Conservation (phyloP, 2,888 invertebrate genomes). For the Lingula anatina region DNA sequence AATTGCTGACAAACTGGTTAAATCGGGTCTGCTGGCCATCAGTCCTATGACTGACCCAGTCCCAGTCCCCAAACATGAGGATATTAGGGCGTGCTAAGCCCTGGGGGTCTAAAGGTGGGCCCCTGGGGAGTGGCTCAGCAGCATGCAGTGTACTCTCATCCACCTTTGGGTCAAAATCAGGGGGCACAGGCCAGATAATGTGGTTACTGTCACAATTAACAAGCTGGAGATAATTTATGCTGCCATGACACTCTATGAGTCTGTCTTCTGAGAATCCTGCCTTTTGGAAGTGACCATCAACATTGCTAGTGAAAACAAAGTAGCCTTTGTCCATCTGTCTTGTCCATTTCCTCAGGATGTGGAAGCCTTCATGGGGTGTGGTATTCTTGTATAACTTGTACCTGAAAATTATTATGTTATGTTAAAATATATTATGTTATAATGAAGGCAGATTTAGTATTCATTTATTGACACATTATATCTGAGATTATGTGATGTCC, state of each 20-base stretch:
- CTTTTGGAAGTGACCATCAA: constrained; percentile 18
- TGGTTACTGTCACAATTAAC: neutral
- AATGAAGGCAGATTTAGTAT: no score
- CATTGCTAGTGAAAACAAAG: constrained; percentile 17
- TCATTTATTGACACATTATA: no score
- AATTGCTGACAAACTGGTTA: neutral
- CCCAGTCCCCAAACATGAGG: constrained; percentile 14
- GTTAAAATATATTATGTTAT: no score
- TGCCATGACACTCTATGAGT: constrained; percentile 15
- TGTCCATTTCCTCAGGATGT: constrained; percentile 10
- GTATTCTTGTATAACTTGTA: constrained; percentile 11
- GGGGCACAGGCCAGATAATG: constrained; percentile 11
- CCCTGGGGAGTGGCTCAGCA: constrained; percentile 6
- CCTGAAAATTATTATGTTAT: constrained; percentile 13
- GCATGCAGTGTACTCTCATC: constrained; percentile 7
- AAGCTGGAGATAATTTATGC: constrained; percentile 12
- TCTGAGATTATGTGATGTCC: no score
- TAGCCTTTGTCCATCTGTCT: constrained; percentile 8
- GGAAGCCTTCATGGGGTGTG: constrained; percentile 15
- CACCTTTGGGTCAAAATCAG: constrained; percentile 3
- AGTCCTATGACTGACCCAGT: constrained; percentile 5
- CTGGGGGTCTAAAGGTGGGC: constrained; percentile 4
- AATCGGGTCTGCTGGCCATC: constrained; percentile 2
- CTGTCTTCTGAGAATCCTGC: constrained; percentile 13
- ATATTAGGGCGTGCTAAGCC: constrained; percentile 14